Conservation (phyloP, 2,888 invertebrate genomes). For the Leucoptera coffeella region DNA sequence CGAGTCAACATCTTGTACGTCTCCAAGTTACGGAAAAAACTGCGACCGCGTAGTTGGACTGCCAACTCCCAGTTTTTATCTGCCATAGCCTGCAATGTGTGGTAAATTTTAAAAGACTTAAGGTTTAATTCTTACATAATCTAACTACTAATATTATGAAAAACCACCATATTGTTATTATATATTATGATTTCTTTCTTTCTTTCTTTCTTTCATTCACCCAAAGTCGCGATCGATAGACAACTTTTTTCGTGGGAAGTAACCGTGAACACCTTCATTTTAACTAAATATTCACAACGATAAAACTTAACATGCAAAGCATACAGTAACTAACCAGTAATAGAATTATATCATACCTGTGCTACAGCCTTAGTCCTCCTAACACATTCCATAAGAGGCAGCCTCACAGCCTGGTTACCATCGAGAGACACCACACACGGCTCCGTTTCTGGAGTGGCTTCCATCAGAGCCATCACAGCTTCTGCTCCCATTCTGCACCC, state of each 20-base stretch:
- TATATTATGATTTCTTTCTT: too few species aligned
- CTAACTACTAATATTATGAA: too few species aligned
- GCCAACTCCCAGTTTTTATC: constrained; percentile 92
- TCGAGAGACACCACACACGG: constrained; percentile 91
- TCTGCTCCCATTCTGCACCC: constrained; percentile 99
- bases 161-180: too few species aligned
- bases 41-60: constrained; percentile 90
- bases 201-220: too few species aligned
- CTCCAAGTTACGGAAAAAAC: constrained; percentile 87
- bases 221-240: too few species aligned
- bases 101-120: not conserved
- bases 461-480: constrained; percentile 96
- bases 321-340: too few species aligned
- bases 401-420: constrained; percentile 94
- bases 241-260: too few species aligned
- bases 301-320: too few species aligned
- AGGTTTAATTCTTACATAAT: too few species aligned
- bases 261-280: too few species aligned
- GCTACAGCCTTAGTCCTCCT: constrained; percentile 90
- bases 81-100: constrained; percentile 70
- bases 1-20: constrained; percentile 95
- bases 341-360: too few species aligned
- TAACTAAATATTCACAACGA: too few species aligned
- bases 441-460: constrained; percentile 81
- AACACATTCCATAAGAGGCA: constrained; percentile 97